A percentile compares a stretch with the other conserved stretches of the same genome.
phyloP scores from a whole-genome alignment of 1,140 invertebrate species.

The Leguminivora glycinivorella region DNA sequence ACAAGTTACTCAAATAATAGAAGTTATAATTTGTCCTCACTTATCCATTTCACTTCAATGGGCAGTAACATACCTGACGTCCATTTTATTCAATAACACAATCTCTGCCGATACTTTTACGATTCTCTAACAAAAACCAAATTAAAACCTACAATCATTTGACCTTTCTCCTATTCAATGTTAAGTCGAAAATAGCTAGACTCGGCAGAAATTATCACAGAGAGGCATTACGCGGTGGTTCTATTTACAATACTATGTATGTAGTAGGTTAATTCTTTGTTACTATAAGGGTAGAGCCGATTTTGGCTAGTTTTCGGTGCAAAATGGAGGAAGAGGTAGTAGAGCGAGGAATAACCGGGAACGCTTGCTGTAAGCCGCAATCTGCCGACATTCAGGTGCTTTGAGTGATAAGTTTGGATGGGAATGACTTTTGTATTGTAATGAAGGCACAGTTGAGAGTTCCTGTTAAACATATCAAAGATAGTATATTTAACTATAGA shows the following conservation, averaged over 20 bases:
- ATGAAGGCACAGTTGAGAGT: not conserved
- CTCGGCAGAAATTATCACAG: not conserved
- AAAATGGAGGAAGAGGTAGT: slow-evolving; percentile 8
- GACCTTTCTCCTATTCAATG: not conserved
- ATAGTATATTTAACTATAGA: no score
- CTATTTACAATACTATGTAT: not conserved
- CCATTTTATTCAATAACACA: slow-evolving; percentile 43
- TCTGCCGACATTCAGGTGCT: slow-evolving; percentile 71
- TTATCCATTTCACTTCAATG: slow-evolving; percentile 25
- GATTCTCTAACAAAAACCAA: slow-evolving; percentile 7
- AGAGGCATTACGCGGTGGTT: not conserved
- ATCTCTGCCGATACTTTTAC: slow-evolving; percentile 35
- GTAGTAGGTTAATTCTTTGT: not conserved
- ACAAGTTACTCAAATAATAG: no score
- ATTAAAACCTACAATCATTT: not conserved
- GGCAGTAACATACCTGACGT: slow-evolving; percentile 33
- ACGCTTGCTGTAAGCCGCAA: slow-evolving; percentile 65
- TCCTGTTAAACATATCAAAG: no score
- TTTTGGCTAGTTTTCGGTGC: slow-evolving; percentile 6
- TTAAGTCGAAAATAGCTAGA: slow-evolving; percentile 26
- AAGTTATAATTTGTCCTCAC: not conserved
- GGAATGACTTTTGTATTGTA: slow-evolving; percentile 44
- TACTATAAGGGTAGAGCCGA: slow-evolving; percentile 7
- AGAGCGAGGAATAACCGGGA: slow-evolving; percentile 45
- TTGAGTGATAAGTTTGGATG: slow-evolving; percentile 41